Conservation (phyloP, 2,797 vertebrate genomes). For the Harpagifer antarcticus region DNA sequence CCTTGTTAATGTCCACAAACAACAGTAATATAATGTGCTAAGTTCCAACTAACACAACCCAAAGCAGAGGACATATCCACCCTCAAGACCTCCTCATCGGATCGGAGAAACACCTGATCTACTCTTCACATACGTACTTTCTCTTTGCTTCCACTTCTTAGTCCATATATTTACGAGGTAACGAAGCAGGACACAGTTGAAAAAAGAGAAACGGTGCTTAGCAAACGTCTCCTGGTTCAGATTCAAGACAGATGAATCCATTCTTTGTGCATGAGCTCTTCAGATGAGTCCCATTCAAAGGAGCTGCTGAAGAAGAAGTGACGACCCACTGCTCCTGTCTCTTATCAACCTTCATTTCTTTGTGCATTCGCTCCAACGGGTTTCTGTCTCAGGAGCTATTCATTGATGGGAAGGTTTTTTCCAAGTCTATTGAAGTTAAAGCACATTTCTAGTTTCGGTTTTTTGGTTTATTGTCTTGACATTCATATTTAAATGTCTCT, state of each 20-base stretch:
- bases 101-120: no score
- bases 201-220: neutral
- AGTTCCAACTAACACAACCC: no score
- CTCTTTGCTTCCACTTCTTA: no score
- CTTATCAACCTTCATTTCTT: neutral
- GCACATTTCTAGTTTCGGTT: neutral
- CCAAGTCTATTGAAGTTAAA: neutral
- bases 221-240: neutral
- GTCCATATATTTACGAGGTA: no score
- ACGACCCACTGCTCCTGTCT: conserved; percentile 10
- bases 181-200: neutral
- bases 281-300: conserved; percentile 20
- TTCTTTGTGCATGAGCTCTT: conserved; percentile 10
- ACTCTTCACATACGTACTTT: no score
- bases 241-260: neutral
- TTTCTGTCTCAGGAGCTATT: conserved; percentile 7
- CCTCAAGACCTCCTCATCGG: no score
- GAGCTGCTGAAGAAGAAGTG: conserved; percentile 14
- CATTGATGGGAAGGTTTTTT: neutral
- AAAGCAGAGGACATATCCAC: no score
- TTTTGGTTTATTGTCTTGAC: neutral
- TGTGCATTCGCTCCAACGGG: conserved; percentile 5
- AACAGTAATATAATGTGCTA: no score
- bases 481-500: neutral
- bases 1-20: no score